Conservation (phyloP, 2,113 vertebrate species). For the Tachuris rubrigastra region DNA sequence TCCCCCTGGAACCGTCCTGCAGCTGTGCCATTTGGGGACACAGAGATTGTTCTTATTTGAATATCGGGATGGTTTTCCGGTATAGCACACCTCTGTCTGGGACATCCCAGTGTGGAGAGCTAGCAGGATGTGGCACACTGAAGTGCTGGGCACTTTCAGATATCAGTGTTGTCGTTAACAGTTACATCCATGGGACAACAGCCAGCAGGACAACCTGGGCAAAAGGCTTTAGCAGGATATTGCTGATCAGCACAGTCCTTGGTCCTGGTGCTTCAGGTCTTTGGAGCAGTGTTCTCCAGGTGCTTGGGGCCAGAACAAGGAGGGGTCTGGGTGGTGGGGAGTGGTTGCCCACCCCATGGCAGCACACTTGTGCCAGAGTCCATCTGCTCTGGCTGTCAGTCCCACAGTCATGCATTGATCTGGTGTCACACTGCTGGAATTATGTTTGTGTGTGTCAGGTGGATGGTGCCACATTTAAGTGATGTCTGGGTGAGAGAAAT, state of each 20-base stretch:
- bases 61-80: rapidly evolving
- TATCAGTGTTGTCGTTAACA: rapidly evolving
- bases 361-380: neutral
- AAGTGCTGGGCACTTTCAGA: neutral
- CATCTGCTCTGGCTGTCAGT: rapidly evolving
- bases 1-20: rapidly evolving
- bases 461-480: neutral
- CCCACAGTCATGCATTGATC: neutral
- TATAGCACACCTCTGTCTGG: rapidly evolving
- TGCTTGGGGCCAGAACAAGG: neutral
- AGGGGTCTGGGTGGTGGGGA: neutral
- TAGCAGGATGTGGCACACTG: rapidly evolving
- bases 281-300: rapidly evolving
- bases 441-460: neutral
- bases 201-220: neutral
- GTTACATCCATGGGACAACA: rapidly evolving
- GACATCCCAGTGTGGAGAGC: rapidly evolving
- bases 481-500: neutral
- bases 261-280: neutral
- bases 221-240: rapidly evolving
- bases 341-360: rapidly evolving
- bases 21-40: rapidly evolving
- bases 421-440: neutral
- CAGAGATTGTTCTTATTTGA: rapidly evolving
- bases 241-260: rapidly evolving